Base-by-base conservation (phyloP, 2,113 vertebrate genomes). In the Shinisaurus crocodilurus region DNA sequence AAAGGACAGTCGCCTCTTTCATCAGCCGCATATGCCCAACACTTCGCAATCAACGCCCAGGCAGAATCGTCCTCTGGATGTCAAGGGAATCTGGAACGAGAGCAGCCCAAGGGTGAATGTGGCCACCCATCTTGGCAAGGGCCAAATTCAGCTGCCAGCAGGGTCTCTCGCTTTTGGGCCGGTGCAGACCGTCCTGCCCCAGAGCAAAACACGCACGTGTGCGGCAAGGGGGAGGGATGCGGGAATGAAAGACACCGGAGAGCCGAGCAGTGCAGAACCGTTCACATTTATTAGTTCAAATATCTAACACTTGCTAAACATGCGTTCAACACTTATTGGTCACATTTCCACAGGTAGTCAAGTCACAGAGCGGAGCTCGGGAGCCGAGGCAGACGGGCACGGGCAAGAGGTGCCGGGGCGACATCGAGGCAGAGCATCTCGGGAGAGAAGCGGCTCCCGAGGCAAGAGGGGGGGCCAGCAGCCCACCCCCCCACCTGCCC, bases 261-360 rank as follows among this genome's bases (percentile, higher is more conserved):
- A 69, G 2, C 0, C 32, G 63, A 57, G 3, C 0, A 40, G 98
- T 98, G 98, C 98, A 98, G 98, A 98, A 98, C 96, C 96, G 95
- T 98, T 99, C 98, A 99, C 98, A 98, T 99, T 99, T 99, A 99
- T 99, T 99, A 98, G 97, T 99, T 99, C 97, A 98, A 98, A 98
- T 98, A 97, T 95, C 98, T 99, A 99, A 98, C 96, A 98, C 97
- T 98, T 96, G 97, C 98, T 99, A 99, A 98, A 99, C 99, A 99
- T 99, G 98, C 98, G 98, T 98, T 98, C 96, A 98, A 99, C 98
- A 99, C 98, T 97, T 98, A 98, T 97, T 98, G 98, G 98, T 99
- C 99, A 99, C 98, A 99, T 99, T 98, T 98, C 98, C 98, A 99
- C 98, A 99, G 99, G 99, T 99, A 99, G 99, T 99, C 97, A 98